Evolutionary conservation across 2,888 invertebrate genomes (phyloP).

Genomic region (Caenorhabditis drosophilae): DNA sequence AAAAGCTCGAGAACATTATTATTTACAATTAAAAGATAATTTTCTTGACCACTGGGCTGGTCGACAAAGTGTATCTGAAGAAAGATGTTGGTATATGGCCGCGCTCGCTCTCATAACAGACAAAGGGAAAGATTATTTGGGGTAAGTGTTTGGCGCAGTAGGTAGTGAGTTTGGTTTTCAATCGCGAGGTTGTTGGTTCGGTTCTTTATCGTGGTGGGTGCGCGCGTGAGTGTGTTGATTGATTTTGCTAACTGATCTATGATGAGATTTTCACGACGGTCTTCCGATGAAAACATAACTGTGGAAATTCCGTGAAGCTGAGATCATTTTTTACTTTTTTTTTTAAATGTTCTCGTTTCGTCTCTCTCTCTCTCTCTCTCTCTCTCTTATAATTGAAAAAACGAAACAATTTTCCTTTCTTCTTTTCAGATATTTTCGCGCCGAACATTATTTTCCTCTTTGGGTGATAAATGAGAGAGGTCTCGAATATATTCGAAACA

Average conservation of each 20-base stretch:
- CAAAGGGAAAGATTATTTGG: constrained; percentile 80
- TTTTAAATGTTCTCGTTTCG: background rate
- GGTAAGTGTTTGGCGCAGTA: constrained; percentile 65
- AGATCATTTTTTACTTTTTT: constrained; percentile 18
- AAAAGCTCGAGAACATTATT: constrained; percentile 89
- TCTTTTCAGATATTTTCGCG: constrained; percentile 77
- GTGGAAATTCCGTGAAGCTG: constrained; percentile 46
- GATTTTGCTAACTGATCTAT: constrained; percentile 33
- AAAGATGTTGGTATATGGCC: constrained; percentile 79
- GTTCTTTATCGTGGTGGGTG: background rate
- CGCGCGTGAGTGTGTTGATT: too few relatives aligned
- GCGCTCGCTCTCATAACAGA: constrained; percentile 91
- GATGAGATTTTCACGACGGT: constrained; percentile 49
- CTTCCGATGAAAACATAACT: constrained; percentile 38
- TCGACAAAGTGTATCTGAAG: constrained; percentile 70
- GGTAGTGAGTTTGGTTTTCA: constrained; percentile 65
- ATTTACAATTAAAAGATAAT: constrained; percentile 90
- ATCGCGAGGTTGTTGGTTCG: constrained; percentile 15
- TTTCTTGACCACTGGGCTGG: constrained; percentile 72
- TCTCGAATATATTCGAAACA: constrained; percentile 72
- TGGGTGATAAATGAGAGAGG: constrained; percentile 73
- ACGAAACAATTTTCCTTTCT: background rate
- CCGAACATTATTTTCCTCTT: constrained; percentile 80
- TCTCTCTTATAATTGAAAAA: too few relatives aligned
- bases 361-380: too few relatives aligned